phyloP scores from a whole-genome alignment of 2,113 vertebrate species.

The Pituophis catenifer region DNA sequence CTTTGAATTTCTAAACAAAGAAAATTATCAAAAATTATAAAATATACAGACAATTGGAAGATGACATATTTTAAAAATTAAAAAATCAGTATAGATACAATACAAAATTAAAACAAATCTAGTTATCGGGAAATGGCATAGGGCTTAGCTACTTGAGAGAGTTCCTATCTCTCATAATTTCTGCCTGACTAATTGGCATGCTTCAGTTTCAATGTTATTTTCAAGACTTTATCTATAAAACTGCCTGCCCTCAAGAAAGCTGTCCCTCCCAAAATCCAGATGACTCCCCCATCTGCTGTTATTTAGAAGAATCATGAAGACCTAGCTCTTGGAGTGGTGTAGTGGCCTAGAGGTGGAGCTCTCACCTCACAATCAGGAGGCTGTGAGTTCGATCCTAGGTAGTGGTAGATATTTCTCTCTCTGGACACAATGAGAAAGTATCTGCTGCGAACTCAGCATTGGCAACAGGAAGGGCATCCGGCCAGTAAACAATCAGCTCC shows the following conservation, averaged over 20 bases:
- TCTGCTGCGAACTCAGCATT: no score
- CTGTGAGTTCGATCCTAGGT: no score
- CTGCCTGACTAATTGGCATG: neutral
- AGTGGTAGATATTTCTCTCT: no score
- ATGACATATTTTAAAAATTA: neutral
- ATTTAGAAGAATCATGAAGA: neutral
- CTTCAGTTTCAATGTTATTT: neutral
- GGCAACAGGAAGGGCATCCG: no score
- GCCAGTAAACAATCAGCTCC: no score
- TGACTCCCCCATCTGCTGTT: neutral
- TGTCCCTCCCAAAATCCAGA: neutral
- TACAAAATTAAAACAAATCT: neutral
- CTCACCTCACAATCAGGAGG: no score
- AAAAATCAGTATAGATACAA: neutral
- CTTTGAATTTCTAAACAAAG: neutral
- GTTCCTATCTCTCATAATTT: neutral
- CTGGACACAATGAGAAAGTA: no score
- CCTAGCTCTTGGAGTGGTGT: neutral
- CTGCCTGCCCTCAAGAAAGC: neutral
- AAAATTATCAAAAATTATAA: neutral
- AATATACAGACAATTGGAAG: neutral
- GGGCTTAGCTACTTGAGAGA: neutral
- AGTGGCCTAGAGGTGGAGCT: no score
- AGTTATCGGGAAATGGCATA: neutral
- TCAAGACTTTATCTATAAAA: neutral